A percentile compares a stretch with the other conserved stretches of the same genome.
Evolutionary conservation across 2,797 vertebrate genomes (phyloP).

Genomic region (Myotis vivesi): DNA sequence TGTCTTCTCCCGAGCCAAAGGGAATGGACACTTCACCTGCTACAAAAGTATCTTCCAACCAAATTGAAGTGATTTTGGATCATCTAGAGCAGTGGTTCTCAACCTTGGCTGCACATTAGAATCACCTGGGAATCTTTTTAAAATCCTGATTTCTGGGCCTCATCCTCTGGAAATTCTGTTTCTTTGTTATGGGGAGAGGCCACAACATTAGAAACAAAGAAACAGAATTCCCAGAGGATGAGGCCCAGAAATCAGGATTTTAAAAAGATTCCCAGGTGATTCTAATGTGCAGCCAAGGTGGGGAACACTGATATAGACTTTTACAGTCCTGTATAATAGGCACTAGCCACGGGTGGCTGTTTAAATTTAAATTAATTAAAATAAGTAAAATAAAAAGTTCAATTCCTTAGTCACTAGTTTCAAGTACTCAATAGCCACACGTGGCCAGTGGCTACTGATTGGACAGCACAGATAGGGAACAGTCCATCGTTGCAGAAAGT

Average conservation of each 20-base stretch:
- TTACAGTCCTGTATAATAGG: neutral
- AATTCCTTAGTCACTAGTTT: neutral
- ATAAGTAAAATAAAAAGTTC: slow-evolving; percentile 22
- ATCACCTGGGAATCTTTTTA: too few species aligned
- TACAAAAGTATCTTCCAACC: neutral
- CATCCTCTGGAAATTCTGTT: too few species aligned
- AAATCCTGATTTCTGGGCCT: too few species aligned
- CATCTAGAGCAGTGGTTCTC: neutral
- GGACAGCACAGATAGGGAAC: neutral
- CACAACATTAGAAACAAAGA: too few species aligned
- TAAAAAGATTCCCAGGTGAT: too few species aligned
- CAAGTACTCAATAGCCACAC: neutral
- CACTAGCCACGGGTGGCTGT: neutral
- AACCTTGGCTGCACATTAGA: too few species aligned
- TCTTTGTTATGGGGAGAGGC: too few species aligned
- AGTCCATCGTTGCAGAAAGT: neutral
- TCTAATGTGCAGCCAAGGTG: too few species aligned
- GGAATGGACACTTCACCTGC: neutral
- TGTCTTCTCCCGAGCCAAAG: neutral
- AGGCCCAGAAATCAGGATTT: too few species aligned
- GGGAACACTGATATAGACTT: neutral
- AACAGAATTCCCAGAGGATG: too few species aligned
- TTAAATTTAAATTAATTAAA: slow-evolving; percentile 3
- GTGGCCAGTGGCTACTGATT: neutral
- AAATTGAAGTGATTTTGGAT: neutral